Base-by-base conservation (phyloP, 1,140 invertebrate genomes). In the Drosophila micromelanica region DNA sequence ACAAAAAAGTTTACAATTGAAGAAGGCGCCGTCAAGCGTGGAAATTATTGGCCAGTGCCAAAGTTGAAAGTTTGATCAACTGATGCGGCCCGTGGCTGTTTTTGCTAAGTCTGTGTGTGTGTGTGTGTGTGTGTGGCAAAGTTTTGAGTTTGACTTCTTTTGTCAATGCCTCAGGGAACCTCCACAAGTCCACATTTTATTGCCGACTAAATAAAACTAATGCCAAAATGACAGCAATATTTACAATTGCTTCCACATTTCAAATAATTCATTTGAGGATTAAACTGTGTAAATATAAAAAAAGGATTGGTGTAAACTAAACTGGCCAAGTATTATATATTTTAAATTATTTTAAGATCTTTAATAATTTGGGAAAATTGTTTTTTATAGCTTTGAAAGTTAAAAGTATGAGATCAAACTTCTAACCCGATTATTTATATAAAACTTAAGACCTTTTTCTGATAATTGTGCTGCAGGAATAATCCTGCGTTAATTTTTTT, bases 31-130 rank as follows among this genome's bases (percentile, higher is more conserved):
- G 67, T 78, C 70, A 85, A 89, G 75, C 79, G 82, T 89, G 78
- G 82, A 89, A 84, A 84, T 87, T 87, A 87, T 87, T 87, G 82
- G 79, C 72, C 75, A 87, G 79, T 79, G 79, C 68, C 52, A 67
- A 73, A 67, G 54, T 73, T 73, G 73, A 82, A 87, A 87, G 79
- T 76, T 82, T 84, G 82, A 89, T 87, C 78, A 89, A 82, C 68
- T 87, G 72, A 69, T 46, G 51, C 43, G 65, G 64, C 67, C 72
- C 68, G 59, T 48, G 62, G 73, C 69, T 60, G 57, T 79, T 85
- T 55, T 56, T 32, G 38, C 46, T 68, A 74, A 73, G 49, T 77
- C 77, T 85, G 56, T 67, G 27, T 2, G 48, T 51, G 27, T 32
- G 27, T 9, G 48, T 51, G 37, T 43, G 42, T 54, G 38, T 49